Conservation (phyloP, 2,113 vertebrate species). For the Dermatemys mawii region DNA sequence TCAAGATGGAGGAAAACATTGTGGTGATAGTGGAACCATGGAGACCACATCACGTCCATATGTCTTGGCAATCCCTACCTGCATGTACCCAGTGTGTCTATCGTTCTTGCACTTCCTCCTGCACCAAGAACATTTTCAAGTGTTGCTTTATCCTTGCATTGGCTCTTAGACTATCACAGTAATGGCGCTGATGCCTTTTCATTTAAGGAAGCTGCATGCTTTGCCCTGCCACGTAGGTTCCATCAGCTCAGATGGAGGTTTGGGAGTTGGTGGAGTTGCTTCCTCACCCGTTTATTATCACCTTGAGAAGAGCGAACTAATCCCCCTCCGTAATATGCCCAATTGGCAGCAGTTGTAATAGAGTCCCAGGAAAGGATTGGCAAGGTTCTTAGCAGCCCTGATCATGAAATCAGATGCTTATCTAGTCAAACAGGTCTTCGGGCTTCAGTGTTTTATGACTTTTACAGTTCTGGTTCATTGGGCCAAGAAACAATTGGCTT, state of each 20-base stretch:
- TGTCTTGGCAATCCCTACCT: neutral
- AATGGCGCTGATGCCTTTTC: neutral
- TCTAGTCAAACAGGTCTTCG: neutral
- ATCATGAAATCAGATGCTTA: neutral
- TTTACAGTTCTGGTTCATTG: neutral
- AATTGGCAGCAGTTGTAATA: neutral
- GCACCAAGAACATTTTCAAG: rapidly evolving
- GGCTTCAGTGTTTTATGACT: neutral
- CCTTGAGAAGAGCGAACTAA: neutral
- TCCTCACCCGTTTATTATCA: neutral
- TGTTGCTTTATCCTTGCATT: too few relatives aligned
- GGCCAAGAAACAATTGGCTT: neutral
- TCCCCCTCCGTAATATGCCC: neutral
- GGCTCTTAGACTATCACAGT: neutral
- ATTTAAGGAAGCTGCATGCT: neutral
- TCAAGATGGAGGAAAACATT: neutral
- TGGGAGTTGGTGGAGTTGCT: neutral
- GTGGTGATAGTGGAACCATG: neutral
- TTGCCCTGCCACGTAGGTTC: rapidly evolving
- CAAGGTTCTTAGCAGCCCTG: neutral
- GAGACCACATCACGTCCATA: too few relatives aligned
- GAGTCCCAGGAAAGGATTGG: neutral
- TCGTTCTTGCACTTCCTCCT: neutral
- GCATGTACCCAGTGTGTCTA: neutral
- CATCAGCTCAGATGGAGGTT: neutral